These are phyloP conservation scores for Cosmia pyralina DNA, from an alignment of 2,888 invertebrate genomes.

Conservation along the genomic window DNA sequence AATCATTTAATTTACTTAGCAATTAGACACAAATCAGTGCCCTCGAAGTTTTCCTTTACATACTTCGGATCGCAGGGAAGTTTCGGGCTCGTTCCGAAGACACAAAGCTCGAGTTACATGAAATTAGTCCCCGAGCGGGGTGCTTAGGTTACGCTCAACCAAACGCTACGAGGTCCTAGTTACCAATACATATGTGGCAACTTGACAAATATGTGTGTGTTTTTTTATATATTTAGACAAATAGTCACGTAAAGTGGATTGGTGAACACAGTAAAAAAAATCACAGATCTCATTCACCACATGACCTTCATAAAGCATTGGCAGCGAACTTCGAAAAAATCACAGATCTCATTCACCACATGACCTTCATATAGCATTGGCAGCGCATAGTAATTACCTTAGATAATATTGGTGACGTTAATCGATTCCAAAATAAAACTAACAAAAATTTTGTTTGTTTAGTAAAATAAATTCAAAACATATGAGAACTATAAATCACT, in stretches of 20 bases:
- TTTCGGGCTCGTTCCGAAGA: constrained; percentile 60
- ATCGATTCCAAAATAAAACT: background rate
- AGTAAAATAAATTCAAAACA: constrained; percentile 30
- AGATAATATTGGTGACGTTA: background rate
- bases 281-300: too few species aligned
- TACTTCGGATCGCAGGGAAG: constrained; percentile 60
- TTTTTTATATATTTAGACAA: background rate
- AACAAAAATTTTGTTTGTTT: background rate
- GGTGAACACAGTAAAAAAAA: too few species aligned
- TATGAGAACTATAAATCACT: constrained; percentile 33
- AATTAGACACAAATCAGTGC: constrained; percentile 69
- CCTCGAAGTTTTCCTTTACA: constrained; percentile 68
- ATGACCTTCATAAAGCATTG: too few species aligned
- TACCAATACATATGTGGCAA: background rate
- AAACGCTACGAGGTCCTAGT: constrained; percentile 19
- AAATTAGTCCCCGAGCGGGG: constrained; percentile 76
- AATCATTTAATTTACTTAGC: constrained; percentile 71
- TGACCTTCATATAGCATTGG: too few species aligned
- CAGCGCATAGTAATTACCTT: too few species aligned
- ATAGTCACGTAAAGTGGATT: too few species aligned
- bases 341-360: too few species aligned
- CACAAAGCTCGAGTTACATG: constrained; percentile 69
- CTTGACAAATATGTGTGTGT: constrained; percentile 3
- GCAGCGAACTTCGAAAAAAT: too few species aligned
- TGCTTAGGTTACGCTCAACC: constrained; percentile 63